Evolutionary conservation across 2,888 invertebrate genomes (phyloP).

Genomic region (Erynnis tages): DNA sequence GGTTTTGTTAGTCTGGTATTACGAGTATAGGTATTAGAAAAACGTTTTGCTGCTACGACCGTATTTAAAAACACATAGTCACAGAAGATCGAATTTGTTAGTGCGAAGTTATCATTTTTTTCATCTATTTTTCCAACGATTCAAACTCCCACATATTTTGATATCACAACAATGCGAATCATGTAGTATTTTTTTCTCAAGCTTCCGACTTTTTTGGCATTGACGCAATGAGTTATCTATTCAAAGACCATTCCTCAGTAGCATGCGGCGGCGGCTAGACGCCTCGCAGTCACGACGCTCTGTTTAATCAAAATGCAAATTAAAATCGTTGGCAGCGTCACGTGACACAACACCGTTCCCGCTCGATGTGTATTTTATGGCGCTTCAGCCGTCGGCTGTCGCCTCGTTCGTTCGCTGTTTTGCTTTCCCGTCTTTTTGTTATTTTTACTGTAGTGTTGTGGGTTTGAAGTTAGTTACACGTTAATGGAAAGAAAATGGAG

Average conservation of each 20-base stretch:
- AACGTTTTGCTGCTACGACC: too few relatives aligned
- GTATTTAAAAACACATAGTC: too few relatives aligned
- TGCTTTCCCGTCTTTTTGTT: slow-evolving; percentile 13
- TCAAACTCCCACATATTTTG: too few relatives aligned
- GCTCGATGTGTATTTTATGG: slow-evolving; percentile 46
- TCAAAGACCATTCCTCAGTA: slow-evolving; percentile 3
- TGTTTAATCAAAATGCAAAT: slow-evolving; percentile 65
- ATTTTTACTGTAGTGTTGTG: slow-evolving; percentile 9
- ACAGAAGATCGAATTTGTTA: too few relatives aligned
- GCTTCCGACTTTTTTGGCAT: too few relatives aligned
- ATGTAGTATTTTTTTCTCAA: too few relatives aligned
- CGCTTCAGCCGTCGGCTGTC: slow-evolving; percentile 29
- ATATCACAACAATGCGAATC: too few relatives aligned
- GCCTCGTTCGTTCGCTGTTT: slow-evolving; percentile 10
- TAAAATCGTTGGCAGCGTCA: slow-evolving; percentile 49
- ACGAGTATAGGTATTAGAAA: too few relatives aligned
- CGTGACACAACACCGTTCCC: slow-evolving; percentile 49
- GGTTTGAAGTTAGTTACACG: neutral
- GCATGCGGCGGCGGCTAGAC: slow-evolving; percentile 21
- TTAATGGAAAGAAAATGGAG: too few relatives aligned
- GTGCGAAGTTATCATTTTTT: too few relatives aligned
- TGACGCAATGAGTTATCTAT: slow-evolving; percentile 12
- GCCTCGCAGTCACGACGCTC: slow-evolving; percentile 43
- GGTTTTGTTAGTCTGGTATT: too few relatives aligned
- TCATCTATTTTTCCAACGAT: too few relatives aligned